These are phyloP conservation scores for Sclerodermus sp. DNA, from an alignment of 2,888 invertebrate species.

Conservation along the genomic window DNA sequence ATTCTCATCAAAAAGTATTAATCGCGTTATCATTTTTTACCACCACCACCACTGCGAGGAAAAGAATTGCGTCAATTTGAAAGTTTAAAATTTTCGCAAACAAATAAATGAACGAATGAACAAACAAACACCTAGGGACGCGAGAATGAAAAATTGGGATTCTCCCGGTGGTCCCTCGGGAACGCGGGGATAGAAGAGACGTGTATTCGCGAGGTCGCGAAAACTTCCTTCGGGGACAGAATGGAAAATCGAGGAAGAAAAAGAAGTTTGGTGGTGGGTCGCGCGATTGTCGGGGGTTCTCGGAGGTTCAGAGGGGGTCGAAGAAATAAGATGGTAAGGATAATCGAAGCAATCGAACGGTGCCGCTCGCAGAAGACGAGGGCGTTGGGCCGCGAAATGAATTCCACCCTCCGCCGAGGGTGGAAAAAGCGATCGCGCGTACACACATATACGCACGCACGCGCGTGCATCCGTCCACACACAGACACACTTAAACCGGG, in stretches of 20 bases:
- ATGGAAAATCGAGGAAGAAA: conserved; percentile 15
- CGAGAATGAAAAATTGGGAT: conserved; percentile 25
- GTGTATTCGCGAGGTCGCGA: not conserved
- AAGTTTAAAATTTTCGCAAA: no score
- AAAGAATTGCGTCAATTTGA: no score
- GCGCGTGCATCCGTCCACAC: conserved; percentile 4
- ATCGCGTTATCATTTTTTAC: no score
- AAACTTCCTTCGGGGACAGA: not conserved
- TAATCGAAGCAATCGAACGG: conserved; percentile 54
- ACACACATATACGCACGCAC: conserved; percentile 7
- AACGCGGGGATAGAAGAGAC: not conserved
- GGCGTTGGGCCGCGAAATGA: conserved; percentile 56
- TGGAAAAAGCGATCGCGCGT: conserved; percentile 13
- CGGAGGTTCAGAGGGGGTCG: conserved; percentile 21
- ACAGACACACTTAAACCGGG: conserved; percentile 6
- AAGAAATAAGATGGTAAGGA: conserved; percentile 44
- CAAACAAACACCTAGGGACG: conserved; percentile 13
- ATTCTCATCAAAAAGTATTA: no score
- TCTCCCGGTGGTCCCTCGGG: not conserved
- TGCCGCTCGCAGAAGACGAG: conserved; percentile 44
- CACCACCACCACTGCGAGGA: no score
- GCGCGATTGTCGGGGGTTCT: conserved; percentile 1
- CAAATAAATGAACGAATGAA: conserved; percentile 18
- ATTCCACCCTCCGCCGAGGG: conserved; percentile 42
- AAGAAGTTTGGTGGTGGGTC: conserved; percentile 15